A percentile compares a stretch with the other conserved stretches of the same genome.
Evolutionary conservation across 2,888 invertebrate species (phyloP).

Genomic region (Pelosia muscerda): DNA sequence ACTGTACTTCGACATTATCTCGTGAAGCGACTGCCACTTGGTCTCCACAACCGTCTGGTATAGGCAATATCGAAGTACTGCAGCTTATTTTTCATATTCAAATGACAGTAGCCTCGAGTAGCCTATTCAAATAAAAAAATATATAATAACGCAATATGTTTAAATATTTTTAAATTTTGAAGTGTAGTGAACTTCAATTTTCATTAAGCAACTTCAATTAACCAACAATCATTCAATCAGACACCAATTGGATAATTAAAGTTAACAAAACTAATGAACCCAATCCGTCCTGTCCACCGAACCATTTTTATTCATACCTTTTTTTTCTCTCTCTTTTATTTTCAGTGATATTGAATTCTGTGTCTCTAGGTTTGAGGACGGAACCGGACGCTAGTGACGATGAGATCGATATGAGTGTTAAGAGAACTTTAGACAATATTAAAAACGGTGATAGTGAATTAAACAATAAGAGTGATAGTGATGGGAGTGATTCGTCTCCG

Average conservation of each 20-base stretch:
- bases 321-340: conserved; percentile 79
- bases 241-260: conserved; percentile 37
- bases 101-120: no score
- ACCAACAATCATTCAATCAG: conserved; percentile 16
- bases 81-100: no score
- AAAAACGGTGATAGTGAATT: conserved; percentile 84
- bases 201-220: background rate
- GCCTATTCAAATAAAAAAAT: no score
- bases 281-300: conserved; percentile 46
- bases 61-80: no score
- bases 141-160: no score
- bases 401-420: conserved; percentile 83
- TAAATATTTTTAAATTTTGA: no score
- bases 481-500: conserved; percentile 73
- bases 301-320: conserved; percentile 65
- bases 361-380: conserved; percentile 85
- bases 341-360: conserved; percentile 86
- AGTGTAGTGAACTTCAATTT: background rate
- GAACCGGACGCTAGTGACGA: conserved; percentile 84
- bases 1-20: no score
- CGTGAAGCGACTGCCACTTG: no score
- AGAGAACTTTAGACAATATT: conserved; percentile 84
- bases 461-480: conserved; percentile 82
- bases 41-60: no score
- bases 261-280: conserved; percentile 36